These are phyloP conservation scores for Shinisaurus crocodilurus DNA, from an alignment of 2,113 vertebrate species.

Conservation along the genomic window DNA sequence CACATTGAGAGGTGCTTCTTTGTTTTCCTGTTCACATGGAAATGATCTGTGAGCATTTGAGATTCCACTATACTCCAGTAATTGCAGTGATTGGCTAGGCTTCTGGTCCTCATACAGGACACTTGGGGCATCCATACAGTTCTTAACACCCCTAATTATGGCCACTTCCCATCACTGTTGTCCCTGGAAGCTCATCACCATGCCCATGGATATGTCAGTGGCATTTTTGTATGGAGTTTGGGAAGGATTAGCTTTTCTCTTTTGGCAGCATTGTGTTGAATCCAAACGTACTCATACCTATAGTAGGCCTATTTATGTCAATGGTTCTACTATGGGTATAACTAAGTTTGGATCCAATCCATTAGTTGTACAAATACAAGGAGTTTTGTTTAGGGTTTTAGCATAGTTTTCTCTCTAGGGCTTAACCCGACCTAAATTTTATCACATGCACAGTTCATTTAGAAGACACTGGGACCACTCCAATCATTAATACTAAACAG, in stretches of 20 bases:
- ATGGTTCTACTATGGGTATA: no score
- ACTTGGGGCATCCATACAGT: not conserved
- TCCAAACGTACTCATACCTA: no score
- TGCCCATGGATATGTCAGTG: not conserved
- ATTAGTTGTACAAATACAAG: not conserved
- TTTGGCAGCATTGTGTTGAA: no score
- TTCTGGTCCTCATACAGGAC: not conserved
- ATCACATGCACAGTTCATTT: not conserved
- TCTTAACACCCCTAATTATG: not conserved
- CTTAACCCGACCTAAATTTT: not conserved
- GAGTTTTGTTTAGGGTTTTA: not conserved
- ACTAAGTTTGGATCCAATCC: not conserved
- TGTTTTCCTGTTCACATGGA: no score
- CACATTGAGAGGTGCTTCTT: no score
- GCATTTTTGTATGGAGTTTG: no score
- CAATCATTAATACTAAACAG: constrained; percentile 10
- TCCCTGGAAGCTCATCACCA: not conserved
- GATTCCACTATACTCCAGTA: not conserved
- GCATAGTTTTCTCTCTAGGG: not conserved
- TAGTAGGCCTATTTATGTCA: no score
- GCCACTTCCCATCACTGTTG: not conserved
- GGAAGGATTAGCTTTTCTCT: no score
- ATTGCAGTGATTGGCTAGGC: not conserved
- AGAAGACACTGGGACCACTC: not conserved
- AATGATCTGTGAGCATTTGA: not conserved